Evolutionary conservation across 1,140 invertebrate species (phyloP).

Genomic region (Colletes gigas): DNA sequence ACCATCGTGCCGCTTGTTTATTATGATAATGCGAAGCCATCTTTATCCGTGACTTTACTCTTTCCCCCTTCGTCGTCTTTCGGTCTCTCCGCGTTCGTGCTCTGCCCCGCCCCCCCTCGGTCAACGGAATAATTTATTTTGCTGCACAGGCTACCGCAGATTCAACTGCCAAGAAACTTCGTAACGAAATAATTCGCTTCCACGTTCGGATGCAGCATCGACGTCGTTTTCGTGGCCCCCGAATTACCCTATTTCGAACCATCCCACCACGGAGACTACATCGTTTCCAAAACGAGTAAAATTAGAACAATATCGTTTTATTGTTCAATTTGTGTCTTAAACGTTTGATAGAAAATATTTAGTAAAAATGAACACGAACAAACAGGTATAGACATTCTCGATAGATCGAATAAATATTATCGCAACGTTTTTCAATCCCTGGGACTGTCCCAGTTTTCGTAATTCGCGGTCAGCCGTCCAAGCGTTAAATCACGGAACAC

Average conservation of each 20-base stretch:
- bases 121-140: conserved; percentile 41
- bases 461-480: too few species aligned
- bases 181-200: conserved; percentile 24
- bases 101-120: not conserved
- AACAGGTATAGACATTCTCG: too few species aligned
- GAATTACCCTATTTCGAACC: not conserved
- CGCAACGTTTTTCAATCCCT: too few species aligned
- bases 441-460: too few species aligned
- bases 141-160: conserved; percentile 5
- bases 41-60: conserved; percentile 59
- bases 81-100: conserved; percentile 6
- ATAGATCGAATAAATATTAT: too few species aligned
- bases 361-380: too few species aligned
- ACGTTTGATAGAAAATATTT: too few species aligned
- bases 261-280: too few species aligned
- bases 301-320: too few species aligned
- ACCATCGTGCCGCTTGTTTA: conserved; percentile 58
- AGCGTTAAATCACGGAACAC: not conserved
- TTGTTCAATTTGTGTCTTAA: too few species aligned
- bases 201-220: not conserved
- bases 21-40: conserved; percentile 67
- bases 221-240: not conserved
- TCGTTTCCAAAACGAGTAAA: too few species aligned
- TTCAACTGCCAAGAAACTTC: not conserved
- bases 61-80: conserved; percentile 23